Base-by-base conservation (phyloP, 23 tunicate species). In the Styela plicata region DNA sequence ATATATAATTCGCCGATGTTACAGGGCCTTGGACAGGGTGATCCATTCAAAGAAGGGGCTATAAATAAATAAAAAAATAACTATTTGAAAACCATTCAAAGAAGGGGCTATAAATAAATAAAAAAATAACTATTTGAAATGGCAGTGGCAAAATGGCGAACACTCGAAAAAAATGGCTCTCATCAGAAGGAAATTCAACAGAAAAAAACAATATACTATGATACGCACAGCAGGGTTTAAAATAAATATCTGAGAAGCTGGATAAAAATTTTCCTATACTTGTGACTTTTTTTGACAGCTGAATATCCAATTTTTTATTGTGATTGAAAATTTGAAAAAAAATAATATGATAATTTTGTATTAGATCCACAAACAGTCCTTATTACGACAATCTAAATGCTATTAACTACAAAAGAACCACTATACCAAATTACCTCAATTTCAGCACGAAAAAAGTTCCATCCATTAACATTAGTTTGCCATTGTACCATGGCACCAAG, bases 401-500 rank as follows among this genome's bases (percentile, higher is more conserved):
- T 17, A 18, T 74, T 25, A 30, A 33, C 79, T 17, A 33, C 16
- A 17, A 18, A 25, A 30, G 24, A 0, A 0, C n/a, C n/a, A n/a
- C n/a, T n/a, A 26, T 79, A 17, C 20, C 34, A 0, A n/a, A 29
- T 37, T 67, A 93, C 98, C 86, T 88, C 69, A 27, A 93, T 73
- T 78, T 93, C 90, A 3, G 94, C 89, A 33, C 36, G 69, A 33
- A 93, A 75, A 1, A 88, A 79, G 80, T 85, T 76, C 98, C 98
- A 93, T 1, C 98, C 98, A 82, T 93, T 64, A n/a, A 85, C 87
- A 36, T 52, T 31, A 13, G 80, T 75, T 73, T 83, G 87, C 98
- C 98, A 93, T 52, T 93, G 98, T 1, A 93, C 98, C 89, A 93
- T 85, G 16, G 88, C 92, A 20, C 93, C 98, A 20, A 64, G 74